These are phyloP conservation scores for Epirrhoe tristata DNA, from an alignment of 2,888 invertebrate genomes.

Conservation along the genomic window DNA sequence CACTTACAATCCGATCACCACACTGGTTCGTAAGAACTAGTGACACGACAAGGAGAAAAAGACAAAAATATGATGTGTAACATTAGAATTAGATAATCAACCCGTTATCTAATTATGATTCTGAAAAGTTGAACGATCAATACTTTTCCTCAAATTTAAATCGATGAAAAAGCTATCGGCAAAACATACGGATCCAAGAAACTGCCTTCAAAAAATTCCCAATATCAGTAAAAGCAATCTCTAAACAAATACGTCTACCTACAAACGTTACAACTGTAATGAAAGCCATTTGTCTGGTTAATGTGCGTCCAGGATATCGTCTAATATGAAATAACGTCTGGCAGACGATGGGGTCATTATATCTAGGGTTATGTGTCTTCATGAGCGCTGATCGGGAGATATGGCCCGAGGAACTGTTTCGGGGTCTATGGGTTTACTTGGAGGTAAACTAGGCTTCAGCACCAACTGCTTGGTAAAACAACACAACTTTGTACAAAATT, in stretches of 20 bases:
- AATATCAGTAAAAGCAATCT: conserved; percentile 27
- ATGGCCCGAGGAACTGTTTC: conserved; percentile 50
- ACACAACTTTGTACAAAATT: too few species aligned
- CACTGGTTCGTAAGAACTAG: too few species aligned
- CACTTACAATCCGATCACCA: too few species aligned
- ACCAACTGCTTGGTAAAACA: not conserved
- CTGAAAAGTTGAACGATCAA: too few species aligned
- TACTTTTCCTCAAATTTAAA: too few species aligned
- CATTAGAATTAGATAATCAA: too few species aligned
- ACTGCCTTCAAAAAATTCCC: not conserved
- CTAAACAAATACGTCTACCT: conserved; percentile 38
- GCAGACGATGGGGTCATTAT: conserved; percentile 64
- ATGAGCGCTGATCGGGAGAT: conserved; percentile 73
- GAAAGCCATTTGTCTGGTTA: conserved; percentile 75
- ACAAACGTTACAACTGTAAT: conserved; percentile 60
- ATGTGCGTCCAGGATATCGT: conserved; percentile 74
- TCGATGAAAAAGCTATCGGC: too few species aligned
- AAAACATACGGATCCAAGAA: too few species aligned
- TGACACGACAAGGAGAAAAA: too few species aligned
- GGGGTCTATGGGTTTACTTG: conserved; percentile 10
- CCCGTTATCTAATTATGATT: too few species aligned
- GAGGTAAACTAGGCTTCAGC: not conserved
- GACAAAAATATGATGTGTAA: too few species aligned
- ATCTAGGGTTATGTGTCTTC: conserved; percentile 64
- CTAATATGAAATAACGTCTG: conserved; percentile 77